phyloP scores from a whole-genome alignment of 2,113 vertebrate genomes.

The Paralichthys olivaceus region DNA sequence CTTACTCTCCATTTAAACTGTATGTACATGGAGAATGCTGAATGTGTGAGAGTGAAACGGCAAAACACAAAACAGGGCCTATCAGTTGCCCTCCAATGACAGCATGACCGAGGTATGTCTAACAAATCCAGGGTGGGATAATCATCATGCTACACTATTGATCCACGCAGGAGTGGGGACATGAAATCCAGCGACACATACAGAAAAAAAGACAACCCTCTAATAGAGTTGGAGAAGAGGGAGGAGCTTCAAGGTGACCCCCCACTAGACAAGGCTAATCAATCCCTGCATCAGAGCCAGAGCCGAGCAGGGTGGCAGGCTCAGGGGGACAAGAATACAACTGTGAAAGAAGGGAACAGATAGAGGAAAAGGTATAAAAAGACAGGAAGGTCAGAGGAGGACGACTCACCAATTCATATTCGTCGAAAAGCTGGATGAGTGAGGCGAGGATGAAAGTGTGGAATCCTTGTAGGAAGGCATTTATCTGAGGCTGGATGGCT shows the following conservation, averaged over 20 bases:
- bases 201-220: conserved; percentile 8
- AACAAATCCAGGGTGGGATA: conserved; percentile 55
- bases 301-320: conserved; percentile 2
- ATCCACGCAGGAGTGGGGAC: conserved; percentile 36
- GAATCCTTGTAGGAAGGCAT: conserved; percentile 96
- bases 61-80: conserved; percentile 21
- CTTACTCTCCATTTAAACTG: conserved; percentile 2
- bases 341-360: background rate
- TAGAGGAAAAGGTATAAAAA: background rate
- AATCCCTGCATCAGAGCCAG: conserved; percentile 43
- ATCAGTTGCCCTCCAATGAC: conserved; percentile 24
- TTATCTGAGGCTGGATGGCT: conserved; percentile 99
- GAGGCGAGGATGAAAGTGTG: conserved; percentile 97
- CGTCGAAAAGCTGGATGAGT: conserved; percentile 97
- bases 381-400: conserved; percentile 7
- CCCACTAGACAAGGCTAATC: conserved; percentile 36
- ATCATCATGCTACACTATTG: conserved; percentile 52
- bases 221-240: conserved; percentile 25
- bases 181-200: conserved; percentile 40
- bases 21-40: background rate
- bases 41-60: background rate
- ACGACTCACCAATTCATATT: conserved; percentile 94
- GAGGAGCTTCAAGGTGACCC: conserved; percentile 58
- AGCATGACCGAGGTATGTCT: conserved; percentile 47
- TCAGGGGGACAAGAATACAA: conserved; percentile 12